Evolutionary conservation across 2,113 vertebrate species (phyloP).

Genomic region (Ciconia stormi): DNA sequence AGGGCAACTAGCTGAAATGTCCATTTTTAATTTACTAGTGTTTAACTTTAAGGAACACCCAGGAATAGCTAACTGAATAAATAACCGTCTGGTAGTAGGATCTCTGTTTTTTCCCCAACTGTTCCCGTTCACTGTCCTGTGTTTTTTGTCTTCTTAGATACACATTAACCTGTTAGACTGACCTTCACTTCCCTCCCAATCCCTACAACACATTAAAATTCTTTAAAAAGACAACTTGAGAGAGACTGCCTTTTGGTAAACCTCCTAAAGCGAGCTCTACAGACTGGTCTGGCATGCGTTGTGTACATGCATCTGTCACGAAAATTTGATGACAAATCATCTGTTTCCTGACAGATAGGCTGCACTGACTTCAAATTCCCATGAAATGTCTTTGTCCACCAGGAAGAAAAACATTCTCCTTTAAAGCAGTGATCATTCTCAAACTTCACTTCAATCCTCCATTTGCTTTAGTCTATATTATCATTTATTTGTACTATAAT

Average conservation of each 20-base stretch:
- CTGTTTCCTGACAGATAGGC: constrained; percentile 61
- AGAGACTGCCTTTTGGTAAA: constrained; percentile 47
- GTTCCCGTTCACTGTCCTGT: background rate
- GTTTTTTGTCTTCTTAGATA: constrained; percentile 40
- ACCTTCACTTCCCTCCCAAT: constrained; percentile 28
- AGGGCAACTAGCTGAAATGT: background rate
- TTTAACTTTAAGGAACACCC: constrained; percentile 19
- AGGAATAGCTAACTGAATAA: background rate
- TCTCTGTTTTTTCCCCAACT: background rate
- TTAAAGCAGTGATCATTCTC: constrained; percentile 10
- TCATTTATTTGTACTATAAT: constrained; percentile 39
- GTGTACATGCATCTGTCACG: constrained; percentile 50
- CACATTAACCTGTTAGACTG: constrained; percentile 37
- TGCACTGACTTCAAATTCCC: constrained; percentile 58
- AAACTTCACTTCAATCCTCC: background rate
- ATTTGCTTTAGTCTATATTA: constrained; percentile 24
- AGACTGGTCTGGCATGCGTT: constrained; percentile 26
- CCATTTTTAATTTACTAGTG: background rate
- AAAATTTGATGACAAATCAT: constrained; percentile 70
- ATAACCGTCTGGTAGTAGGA: background rate
- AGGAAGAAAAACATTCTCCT: constrained; percentile 54
- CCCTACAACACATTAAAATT: constrained; percentile 24
- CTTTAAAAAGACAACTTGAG: constrained; percentile 46
- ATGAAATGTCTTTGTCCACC: constrained; percentile 42
- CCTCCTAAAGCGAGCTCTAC: background rate